Base-by-base conservation (phyloP, 2,888 invertebrate genomes). In the Melanchra persicariae region DNA sequence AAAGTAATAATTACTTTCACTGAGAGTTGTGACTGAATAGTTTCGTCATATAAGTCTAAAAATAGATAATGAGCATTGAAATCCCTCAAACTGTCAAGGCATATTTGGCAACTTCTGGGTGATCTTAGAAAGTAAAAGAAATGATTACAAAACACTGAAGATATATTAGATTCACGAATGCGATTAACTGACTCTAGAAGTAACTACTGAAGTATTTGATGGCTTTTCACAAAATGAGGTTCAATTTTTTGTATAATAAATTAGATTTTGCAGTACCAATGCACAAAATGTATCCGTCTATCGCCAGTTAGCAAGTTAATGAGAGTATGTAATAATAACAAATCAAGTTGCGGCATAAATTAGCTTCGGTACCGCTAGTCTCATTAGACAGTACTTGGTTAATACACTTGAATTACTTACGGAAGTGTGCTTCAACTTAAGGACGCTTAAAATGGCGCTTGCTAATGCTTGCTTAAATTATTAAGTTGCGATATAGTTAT, bases 361-460 rank as follows among this genome's bases (percentile, higher is more conserved):
- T 83, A 83, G 69, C 73, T 69, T 62, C 26, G 61, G 57, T 55
- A 19, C 63, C 67, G 40, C 58, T 54, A 37, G 75, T 63, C 68
- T 81, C 76, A 81, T 85, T 85, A 83, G 68, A 82, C 64, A 78
- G 69, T 81, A 84, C 85, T 87, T 85, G 82, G 83, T 88, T 89
- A 88, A 88, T 87, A 87, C 79, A 84, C 83, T 65, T 69, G 83
- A 88, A 86, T 86, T 88, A 86, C 85, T 89, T 88, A 68, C 84
- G 76, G 61, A 87, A 89, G 78, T 85, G 76, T 81, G 81, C 84
- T 86, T 84, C 76, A 84, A 87, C 82, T 74, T 85, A 80, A 2
- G 30, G 52, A 37, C 30, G n/a, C 49, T 43, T 81, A 71, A 78
- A 78, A 77, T 85, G 77, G 62, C 71, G 74, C 80, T 75, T 30